Percentiles rank a stretch among this genome's conserved stretches.
Conservation (phyloP, 2,888 invertebrate genomes). For the Noctua janthe region DNA sequence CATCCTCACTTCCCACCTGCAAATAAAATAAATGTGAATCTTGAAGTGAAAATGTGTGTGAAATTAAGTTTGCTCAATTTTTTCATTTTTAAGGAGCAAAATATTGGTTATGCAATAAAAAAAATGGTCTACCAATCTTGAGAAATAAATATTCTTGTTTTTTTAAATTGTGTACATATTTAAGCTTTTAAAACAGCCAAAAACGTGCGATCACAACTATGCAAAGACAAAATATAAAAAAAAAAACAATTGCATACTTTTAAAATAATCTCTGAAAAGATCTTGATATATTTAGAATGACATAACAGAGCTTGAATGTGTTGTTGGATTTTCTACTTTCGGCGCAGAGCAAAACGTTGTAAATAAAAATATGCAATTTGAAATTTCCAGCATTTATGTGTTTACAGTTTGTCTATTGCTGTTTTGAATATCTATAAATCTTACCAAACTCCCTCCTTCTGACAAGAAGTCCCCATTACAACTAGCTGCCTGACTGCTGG, state of each 20-base stretch:
- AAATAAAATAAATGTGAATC: conserved; percentile 21
- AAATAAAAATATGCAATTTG: neutral
- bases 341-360: neutral
- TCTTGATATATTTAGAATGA: neutral
- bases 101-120: neutral
- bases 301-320: neutral
- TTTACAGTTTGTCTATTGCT: neutral
- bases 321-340: neutral
- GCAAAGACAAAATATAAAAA: neutral
- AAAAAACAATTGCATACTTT: neutral
- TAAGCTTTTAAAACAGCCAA: neutral
- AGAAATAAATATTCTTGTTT: neutral
- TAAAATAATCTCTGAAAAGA: neutral
- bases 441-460: conserved; percentile 91
- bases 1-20: conserved; percentile 92
- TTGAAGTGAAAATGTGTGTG: neutral
- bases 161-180: neutral
- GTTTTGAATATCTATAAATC: conserved; percentile 17
- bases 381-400: neutral
- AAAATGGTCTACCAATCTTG: neutral
- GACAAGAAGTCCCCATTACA: conserved; percentile 89
- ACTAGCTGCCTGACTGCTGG: conserved; percentile 86
- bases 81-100: neutral
- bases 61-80: too few relatives aligned
- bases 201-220: neutral